These are phyloP conservation scores for Oriolus oriolus DNA, from an alignment of 2,113 vertebrate genomes.

Conservation along the genomic window DNA sequence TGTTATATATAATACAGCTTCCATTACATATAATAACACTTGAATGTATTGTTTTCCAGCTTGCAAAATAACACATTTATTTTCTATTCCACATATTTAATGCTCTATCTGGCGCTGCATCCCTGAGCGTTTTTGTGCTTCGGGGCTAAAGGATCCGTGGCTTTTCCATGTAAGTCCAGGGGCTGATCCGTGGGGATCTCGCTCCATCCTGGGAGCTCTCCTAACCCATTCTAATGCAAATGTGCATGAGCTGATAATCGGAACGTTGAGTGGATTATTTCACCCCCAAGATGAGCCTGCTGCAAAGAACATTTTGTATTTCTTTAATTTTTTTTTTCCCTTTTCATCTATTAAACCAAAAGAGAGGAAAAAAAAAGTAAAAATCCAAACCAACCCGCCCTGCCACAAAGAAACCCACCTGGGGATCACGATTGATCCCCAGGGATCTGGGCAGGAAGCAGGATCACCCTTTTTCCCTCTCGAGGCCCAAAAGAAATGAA, in stretches of 20 bases:
- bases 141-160: not conserved
- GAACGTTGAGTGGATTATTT: slow-evolving; percentile 44
- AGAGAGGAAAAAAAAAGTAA: not conserved
- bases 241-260: slow-evolving; percentile 30
- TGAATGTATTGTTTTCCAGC: not conserved
- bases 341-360: not conserved
- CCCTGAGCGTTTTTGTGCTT: not conserved
- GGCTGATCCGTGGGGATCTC: not conserved
- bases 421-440: not conserved
- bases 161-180: not conserved
- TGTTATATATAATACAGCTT: not conserved
- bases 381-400: accelerated
- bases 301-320: not conserved
- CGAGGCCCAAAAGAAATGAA: not conserved
- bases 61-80: not conserved
- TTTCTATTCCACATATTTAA: not conserved
- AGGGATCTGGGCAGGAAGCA: not conserved
- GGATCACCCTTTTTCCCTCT: not conserved
- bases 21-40: not conserved
- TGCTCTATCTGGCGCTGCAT: accelerated
- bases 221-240: slow-evolving; percentile 37
- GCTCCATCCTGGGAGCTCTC: not conserved
- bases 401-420: not conserved
- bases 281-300: slow-evolving; percentile 22
- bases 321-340: not conserved